Conservation (phyloP, 2,797 vertebrate genomes). For the Enteromius argenteus region DNA sequence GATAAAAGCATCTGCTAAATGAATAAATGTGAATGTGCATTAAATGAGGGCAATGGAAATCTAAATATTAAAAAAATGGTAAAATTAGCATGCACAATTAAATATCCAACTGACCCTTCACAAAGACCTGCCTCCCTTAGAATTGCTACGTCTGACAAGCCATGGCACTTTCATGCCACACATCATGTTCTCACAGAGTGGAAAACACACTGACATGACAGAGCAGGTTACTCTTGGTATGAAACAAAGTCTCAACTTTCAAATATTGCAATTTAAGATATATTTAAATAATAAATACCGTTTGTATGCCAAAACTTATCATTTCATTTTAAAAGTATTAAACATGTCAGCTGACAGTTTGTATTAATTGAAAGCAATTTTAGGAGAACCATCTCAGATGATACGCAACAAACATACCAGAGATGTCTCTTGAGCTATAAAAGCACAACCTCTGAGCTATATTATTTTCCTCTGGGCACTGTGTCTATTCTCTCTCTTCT, state of each 20-base stretch:
- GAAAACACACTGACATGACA: neutral
- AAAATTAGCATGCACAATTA: neutral
- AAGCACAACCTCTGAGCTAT: neutral
- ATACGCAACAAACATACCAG: neutral
- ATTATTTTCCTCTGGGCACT: constrained; percentile 21
- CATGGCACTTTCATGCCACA: neutral
- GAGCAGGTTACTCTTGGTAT: neutral
- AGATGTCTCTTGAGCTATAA: constrained; percentile 13
- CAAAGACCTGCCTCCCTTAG: neutral
- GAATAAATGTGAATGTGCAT: neutral
- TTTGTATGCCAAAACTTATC: neutral
- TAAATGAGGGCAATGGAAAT: neutral
- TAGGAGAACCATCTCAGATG: neutral
- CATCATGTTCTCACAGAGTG: neutral
- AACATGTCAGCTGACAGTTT: neutral
- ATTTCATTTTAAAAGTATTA: neutral
- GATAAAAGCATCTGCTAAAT: too few relatives aligned
- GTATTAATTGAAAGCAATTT: neutral
- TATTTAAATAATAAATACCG: neutral
- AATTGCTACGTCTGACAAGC: neutral
- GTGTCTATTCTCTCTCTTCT: constrained; percentile 10
- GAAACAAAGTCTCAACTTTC: neutral
- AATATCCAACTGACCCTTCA: neutral
- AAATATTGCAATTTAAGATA: neutral
- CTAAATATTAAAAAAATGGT: neutral